Conservation (phyloP, 2,888 invertebrate genomes). For the Synergus gifuensis region DNA sequence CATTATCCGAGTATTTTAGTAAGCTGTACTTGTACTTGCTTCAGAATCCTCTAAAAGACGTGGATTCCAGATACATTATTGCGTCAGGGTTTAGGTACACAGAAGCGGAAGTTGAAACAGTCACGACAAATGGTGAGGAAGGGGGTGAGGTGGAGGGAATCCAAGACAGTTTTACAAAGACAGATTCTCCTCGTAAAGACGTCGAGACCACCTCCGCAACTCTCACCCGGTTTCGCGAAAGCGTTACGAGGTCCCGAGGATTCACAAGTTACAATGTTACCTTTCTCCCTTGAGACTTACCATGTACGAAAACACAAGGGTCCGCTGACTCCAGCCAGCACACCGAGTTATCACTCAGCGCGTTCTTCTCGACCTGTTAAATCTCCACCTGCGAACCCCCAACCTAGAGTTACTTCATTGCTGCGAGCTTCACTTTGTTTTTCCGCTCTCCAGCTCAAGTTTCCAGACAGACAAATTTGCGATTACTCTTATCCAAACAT, state of each 20-base stretch:
- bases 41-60: not conserved
- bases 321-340: conserved; percentile 51
- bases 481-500: not conserved
- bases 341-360: conserved; percentile 49
- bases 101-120: not conserved
- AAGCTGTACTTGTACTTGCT: not conserved
- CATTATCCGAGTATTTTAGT: not conserved
- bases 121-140: not conserved
- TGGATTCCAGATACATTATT: not conserved
- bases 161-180: conserved; percentile 74
- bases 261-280: conserved; percentile 67
- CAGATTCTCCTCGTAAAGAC: conserved; percentile 74
- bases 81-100: not conserved
- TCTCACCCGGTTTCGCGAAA: conserved; percentile 64
- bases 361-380: conserved; percentile 58
- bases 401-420: conserved; percentile 41
- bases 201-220: conserved; percentile 67
- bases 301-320: conserved; percentile 55
- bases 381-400: conserved; percentile 50
- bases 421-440: conserved; percentile 19
- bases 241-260: conserved; percentile 67
- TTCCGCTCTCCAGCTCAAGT: conserved; percentile 33
- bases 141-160: not conserved
- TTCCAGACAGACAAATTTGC: conserved; percentile 17
- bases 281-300: conserved; percentile 55